Percentiles rank a stretch among this genome's conserved stretches.
Conservation (phyloP, 1,140 invertebrate genomes). For the Scaptomyza pallida region DNA sequence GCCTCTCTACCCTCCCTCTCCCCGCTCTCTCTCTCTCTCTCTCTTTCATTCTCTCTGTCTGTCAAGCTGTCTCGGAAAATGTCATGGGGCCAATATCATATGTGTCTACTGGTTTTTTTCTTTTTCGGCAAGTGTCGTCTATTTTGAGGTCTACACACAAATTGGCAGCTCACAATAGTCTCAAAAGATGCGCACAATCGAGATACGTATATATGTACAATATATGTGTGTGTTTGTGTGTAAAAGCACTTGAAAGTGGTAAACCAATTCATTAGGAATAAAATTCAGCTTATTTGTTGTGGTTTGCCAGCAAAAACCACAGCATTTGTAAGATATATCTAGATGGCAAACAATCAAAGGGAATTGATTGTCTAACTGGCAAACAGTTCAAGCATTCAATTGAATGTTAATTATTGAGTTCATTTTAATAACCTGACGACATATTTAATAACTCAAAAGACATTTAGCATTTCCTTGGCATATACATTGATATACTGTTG, state of each 20-base stretch:
- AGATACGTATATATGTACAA: background rate
- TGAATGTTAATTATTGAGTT: no score
- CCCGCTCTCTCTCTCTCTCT: background rate
- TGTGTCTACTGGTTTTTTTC: conserved; percentile 26
- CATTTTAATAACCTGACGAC: no score
- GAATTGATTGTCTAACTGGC: background rate
- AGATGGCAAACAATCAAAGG: background rate
- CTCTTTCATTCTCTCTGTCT: background rate
- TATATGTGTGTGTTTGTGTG: conserved; percentile 5
- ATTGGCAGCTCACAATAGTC: conserved; percentile 60
- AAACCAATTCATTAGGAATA: conserved; percentile 45
- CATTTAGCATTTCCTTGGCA: no score
- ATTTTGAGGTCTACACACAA: conserved; percentile 66
- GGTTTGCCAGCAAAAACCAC: conserved; percentile 15
- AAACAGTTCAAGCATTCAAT: background rate
- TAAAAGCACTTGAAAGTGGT: conserved; percentile 48
- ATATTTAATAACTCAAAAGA: no score
- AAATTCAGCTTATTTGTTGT: conserved; percentile 51
- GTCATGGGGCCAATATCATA: conserved; percentile 71
- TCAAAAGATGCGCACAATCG: conserved; percentile 26
- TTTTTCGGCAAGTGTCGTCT: conserved; percentile 43
- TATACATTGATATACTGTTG: background rate
- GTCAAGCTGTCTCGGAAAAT: conserved; percentile 54
- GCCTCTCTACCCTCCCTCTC: conserved; percentile 13
- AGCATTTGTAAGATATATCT: background rate